Evolutionary conservation across 2,113 vertebrate species (phyloP).

Genomic region (Gallinago paraguaiae): DNA sequence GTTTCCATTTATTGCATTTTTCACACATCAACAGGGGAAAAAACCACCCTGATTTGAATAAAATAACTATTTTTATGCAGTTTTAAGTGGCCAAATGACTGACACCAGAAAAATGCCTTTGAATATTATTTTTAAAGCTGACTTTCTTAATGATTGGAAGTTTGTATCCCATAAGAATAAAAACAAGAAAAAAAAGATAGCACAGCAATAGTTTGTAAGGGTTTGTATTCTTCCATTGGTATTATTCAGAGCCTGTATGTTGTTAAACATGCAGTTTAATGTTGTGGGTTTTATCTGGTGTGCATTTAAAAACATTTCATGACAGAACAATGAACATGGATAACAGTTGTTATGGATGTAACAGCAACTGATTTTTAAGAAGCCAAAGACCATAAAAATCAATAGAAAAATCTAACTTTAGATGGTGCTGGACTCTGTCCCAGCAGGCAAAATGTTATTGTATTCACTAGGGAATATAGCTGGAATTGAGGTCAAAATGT

Average conservation of each 20-base stretch:
- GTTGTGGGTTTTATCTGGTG: background rate
- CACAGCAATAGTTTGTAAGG: background rate
- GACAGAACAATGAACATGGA: background rate
- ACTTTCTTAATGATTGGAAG: background rate
- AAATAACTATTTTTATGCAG: background rate
- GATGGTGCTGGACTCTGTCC: background rate
- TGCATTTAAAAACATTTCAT: background rate
- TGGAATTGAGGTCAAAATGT: slow-evolving; percentile 42
- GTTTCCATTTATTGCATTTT: background rate
- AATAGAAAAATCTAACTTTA: background rate
- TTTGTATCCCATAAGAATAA: background rate
- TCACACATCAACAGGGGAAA: background rate
- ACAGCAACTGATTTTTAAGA: background rate
- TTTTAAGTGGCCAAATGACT: background rate
- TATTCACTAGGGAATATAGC: background rate
- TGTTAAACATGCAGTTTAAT: background rate
- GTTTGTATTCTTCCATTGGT: background rate
- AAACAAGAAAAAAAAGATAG: background rate
- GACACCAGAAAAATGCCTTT: background rate
- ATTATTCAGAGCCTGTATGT: background rate
- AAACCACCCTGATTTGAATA: background rate
- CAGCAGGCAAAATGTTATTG: background rate
- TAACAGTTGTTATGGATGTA: background rate
- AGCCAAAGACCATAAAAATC: background rate
- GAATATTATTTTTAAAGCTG: background rate